A percentile compares a stretch with the other conserved stretches of the same genome.
These are phyloP conservation scores for Thalassarche chlororhynchos DNA, from an alignment of 2,113 vertebrate genomes.

Conservation along the genomic window DNA sequence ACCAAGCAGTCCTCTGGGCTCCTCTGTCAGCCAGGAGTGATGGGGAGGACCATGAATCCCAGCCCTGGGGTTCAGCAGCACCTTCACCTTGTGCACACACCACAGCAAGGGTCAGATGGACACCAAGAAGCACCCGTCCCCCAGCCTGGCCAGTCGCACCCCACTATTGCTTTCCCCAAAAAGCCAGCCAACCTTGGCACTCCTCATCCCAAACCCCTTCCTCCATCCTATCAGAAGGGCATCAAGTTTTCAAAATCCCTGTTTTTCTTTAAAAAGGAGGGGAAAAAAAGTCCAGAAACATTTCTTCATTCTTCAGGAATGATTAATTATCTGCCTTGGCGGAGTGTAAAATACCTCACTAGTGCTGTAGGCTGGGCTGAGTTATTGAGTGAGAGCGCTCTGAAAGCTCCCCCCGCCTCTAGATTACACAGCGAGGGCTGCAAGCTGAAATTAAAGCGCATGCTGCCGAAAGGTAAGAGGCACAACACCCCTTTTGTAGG, in stretches of 20 bases:
- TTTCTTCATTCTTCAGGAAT: conserved; percentile 59
- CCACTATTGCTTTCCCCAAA: neutral
- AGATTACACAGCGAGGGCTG: neutral
- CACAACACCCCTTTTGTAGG: neutral
- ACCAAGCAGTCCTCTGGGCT: neutral
- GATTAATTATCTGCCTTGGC: conserved; percentile 58
- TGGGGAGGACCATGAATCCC: rapidly evolving
- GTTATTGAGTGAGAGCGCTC: conserved; percentile 58
- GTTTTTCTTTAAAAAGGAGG: neutral
- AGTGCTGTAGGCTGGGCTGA: conserved; percentile 29
- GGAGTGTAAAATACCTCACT: conserved; percentile 33
- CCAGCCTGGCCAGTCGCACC: neutral
- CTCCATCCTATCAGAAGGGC: neutral
- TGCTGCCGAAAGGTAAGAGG: neutral
- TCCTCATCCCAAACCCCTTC: neutral
- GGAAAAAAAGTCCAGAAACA: neutral
- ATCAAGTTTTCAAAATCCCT: neutral
- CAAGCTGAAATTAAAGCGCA: neutral
- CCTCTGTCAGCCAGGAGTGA: neutral
- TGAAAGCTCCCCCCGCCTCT: neutral
- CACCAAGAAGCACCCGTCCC: neutral
- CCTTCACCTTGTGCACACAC: neutral
- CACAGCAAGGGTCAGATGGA: neutral
- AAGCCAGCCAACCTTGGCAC: neutral
- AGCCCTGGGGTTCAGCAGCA: neutral